These are phyloP conservation scores for Lepeophtheirus nordmannii DNA, from an alignment of 2,888 invertebrate species.

Conservation along the genomic window DNA sequence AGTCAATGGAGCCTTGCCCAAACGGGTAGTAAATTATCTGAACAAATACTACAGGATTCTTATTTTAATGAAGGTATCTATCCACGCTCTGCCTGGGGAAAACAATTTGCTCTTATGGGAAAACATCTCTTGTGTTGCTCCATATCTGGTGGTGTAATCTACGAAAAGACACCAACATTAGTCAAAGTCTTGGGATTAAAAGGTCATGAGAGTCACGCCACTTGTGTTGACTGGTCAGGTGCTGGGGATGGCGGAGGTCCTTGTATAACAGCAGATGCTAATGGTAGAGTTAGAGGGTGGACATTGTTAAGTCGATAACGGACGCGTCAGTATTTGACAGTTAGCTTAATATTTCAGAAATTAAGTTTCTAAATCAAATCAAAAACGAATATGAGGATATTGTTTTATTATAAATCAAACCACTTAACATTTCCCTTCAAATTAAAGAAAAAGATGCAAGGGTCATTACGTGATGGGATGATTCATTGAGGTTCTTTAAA, in stretches of 20 bases:
- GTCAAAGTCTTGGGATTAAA: slow-evolving; percentile 38
- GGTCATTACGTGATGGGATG: too few species aligned
- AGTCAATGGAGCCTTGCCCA: slow-evolving; percentile 36
- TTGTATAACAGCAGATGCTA: slow-evolving; percentile 43
- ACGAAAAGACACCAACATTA: slow-evolving; percentile 30
- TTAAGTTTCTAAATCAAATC: too few species aligned
- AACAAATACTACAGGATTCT: slow-evolving; percentile 32
- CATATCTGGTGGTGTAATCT: slow-evolving; percentile 34
- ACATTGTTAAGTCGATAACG: slow-evolving; percentile 38
- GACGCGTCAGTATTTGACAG: neutral
- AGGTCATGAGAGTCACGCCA: slow-evolving; percentile 39
- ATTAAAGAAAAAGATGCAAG: too few species aligned
- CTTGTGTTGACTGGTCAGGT: slow-evolving; percentile 46
- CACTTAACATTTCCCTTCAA: too few species aligned
- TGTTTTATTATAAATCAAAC: too few species aligned
- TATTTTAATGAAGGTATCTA: slow-evolving; percentile 27
- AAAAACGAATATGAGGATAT: too few species aligned
- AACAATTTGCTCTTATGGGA: slow-evolving; percentile 37
- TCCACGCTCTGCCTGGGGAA: slow-evolving; percentile 26
- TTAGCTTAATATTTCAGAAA: too few species aligned
- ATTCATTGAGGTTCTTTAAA: too few species aligned
- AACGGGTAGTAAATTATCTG: slow-evolving; percentile 34
- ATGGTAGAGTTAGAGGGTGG: slow-evolving; percentile 43
- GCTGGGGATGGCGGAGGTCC: slow-evolving; percentile 42
- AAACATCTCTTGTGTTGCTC: slow-evolving; percentile 37